phyloP scores from a whole-genome alignment of 30 jellyfish, hydroid and myxozoan genomes.

The Cassiopea andromeda region DNA sequence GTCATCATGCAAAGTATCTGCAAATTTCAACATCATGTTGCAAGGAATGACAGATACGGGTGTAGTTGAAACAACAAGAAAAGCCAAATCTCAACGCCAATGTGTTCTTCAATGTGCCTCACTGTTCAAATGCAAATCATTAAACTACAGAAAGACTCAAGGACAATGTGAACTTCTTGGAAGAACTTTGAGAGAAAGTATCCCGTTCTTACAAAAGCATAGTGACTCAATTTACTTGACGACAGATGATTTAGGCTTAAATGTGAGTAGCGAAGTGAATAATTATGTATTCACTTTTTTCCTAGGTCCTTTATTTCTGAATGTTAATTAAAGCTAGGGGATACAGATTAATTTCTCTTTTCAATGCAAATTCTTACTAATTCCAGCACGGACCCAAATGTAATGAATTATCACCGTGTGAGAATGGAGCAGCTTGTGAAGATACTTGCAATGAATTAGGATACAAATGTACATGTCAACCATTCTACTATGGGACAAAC shows the following conservation, averaged over 20 bases:
- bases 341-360: too few species aligned
- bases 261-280: constrained; percentile 42
- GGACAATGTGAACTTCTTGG: constrained; percentile 18
- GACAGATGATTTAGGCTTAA: neutral
- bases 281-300: too few species aligned
- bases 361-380: neutral
- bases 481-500: constrained; percentile 45
- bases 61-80: constrained; percentile 1
- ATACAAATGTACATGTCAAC: constrained; percentile 44
- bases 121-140: constrained; percentile 15
- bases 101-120: constrained; percentile 35
- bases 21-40: constrained; percentile 15
- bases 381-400: constrained; percentile 44
- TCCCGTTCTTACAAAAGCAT: neutral
- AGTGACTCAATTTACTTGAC: constrained; percentile 35
- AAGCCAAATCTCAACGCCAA: constrained; percentile 2
- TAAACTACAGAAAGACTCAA: constrained; percentile 8
- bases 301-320: too few species aligned
- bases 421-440: constrained; percentile 49
- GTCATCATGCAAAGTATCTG: constrained; percentile 20
- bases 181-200: constrained; percentile 22
- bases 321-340: too few species aligned
- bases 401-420: constrained; percentile 35
- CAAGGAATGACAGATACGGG: constrained; percentile 21
- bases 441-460: constrained; percentile 34